Conservation (phyloP, 2,113 vertebrate species). For the Anoplopoma fimbria region DNA sequence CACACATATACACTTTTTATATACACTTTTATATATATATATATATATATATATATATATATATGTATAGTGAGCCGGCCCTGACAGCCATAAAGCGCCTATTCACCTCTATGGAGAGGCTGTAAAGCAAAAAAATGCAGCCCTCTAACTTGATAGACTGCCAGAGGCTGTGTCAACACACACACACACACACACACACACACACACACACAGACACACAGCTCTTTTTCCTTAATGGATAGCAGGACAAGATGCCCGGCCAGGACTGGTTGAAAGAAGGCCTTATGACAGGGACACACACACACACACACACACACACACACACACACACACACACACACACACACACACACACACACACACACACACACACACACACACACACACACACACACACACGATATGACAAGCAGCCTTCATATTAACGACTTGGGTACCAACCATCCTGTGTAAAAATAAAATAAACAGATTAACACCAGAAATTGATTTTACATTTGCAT, state of each 20-base stretch:
- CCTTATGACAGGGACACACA: slow-evolving; percentile 62
- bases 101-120: slow-evolving; percentile 70
- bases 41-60: no score
- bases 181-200: slow-evolving; percentile 32
- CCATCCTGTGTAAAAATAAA: background rate
- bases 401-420: background rate
- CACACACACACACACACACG: background rate
- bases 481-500: background rate
- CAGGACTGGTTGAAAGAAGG: slow-evolving; percentile 70
- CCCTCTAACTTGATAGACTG: slow-evolving; percentile 67
- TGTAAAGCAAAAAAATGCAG: slow-evolving; percentile 59
- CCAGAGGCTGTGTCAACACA: slow-evolving; percentile 74
- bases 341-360: slow-evolving; percentile 15
- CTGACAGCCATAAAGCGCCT: slow-evolving; percentile 69
- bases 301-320: slow-evolving; percentile 20
- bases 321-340: slow-evolving; percentile 29
- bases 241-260: slow-evolving; percentile 57
- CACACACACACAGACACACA: slow-evolving; percentile 1
- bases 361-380: slow-evolving; percentile 29
- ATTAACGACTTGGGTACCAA: background rate
- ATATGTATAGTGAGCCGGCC: slow-evolving; percentile 42
- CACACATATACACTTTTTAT: slow-evolving; percentile 26
- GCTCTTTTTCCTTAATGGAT: slow-evolving; percentile 33
- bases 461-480: background rate
- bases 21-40: no score